Percentiles rank a stretch among this genome's conserved stretches.
Evolutionary conservation across 2,113 vertebrate genomes (phyloP).

Genomic region (Carassius gibelio): DNA sequence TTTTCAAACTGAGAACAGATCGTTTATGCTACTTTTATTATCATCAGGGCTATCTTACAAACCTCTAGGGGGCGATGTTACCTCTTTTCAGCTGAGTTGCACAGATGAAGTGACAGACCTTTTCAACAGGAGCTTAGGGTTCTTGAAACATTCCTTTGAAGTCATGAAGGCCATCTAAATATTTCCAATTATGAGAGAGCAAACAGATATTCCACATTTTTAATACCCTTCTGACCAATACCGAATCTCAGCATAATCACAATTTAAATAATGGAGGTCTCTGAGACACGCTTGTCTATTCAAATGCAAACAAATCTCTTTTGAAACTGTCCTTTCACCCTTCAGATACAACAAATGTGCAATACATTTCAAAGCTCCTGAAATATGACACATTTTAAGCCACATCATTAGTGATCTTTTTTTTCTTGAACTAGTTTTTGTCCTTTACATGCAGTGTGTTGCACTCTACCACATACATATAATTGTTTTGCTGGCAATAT

Average conservation of each 20-base stretch:
- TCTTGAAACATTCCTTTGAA: background rate
- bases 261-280: constrained; percentile 49
- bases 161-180: constrained; percentile 38
- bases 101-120: background rate
- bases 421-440: constrained; percentile 53
- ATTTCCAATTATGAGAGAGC: constrained; percentile 53
- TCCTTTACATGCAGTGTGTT: constrained; percentile 27
- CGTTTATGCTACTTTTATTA: background rate
- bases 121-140: background rate
- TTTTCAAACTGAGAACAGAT: background rate
- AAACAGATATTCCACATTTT: constrained; percentile 43
- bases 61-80: no score
- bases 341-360: constrained; percentile 19
- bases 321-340: constrained; percentile 29
- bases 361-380: background rate
- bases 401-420: constrained; percentile 12
- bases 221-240: constrained; percentile 42
- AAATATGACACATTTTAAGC: background rate
- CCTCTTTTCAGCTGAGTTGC: constrained; percentile 20
- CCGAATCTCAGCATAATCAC: constrained; percentile 17
- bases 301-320: constrained; percentile 44
- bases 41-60: background rate
- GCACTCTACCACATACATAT: background rate
- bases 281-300: constrained; percentile 13
- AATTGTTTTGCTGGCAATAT: no score